A percentile compares a stretch with the other conserved stretches of the same genome.
These are phyloP conservation scores for Rhogogaster chlorosoma DNA, from an alignment of 2,888 invertebrate species.

Conservation along the genomic window DNA sequence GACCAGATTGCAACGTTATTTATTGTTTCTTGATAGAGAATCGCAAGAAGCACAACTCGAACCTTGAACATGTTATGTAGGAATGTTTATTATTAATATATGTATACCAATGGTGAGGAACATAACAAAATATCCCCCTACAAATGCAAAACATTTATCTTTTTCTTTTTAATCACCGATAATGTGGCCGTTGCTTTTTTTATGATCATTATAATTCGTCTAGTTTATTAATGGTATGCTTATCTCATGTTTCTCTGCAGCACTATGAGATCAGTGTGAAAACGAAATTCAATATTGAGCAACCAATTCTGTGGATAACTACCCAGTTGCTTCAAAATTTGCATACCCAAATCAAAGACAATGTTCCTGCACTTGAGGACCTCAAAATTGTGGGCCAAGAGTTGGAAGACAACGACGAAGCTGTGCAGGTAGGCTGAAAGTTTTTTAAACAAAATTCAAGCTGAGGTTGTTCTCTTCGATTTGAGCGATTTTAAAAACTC, in stretches of 20 bases:
- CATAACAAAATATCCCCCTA: background rate
- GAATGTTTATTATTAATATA: background rate
- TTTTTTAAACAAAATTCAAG: background rate
- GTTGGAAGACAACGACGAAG: background rate
- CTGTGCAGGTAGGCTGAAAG: background rate
- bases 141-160: background rate
- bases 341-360: background rate
- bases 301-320: constrained; percentile 18
- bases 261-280: constrained; percentile 21
- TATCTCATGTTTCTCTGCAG: background rate
- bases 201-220: background rate
- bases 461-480: background rate
- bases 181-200: background rate
- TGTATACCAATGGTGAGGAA: background rate
- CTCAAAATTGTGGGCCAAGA: background rate
- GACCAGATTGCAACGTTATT: background rate
- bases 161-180: background rate
- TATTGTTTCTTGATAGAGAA: background rate
- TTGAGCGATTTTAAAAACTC: background rate
- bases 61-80: background rate
- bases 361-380: background rate
- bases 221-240: background rate
- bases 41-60: background rate
- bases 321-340: background rate
- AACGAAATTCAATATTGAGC: background rate